These are phyloP conservation scores for Perccottus glenii DNA, from an alignment of 2,113 vertebrate species.

Conservation along the genomic window DNA sequence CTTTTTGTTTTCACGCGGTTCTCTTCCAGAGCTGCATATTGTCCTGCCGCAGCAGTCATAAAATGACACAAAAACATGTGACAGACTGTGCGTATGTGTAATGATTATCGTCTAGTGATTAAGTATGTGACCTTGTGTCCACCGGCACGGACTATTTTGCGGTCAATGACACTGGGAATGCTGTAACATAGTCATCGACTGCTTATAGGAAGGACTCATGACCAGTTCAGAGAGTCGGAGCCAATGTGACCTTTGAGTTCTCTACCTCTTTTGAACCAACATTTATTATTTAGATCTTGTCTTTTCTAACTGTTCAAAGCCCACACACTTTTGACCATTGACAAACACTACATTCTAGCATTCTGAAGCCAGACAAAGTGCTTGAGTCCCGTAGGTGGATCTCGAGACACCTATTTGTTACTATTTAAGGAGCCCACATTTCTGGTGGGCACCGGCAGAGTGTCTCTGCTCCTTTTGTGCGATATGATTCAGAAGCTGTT, in stretches of 20 bases:
- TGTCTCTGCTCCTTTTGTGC: conserved; percentile 68
- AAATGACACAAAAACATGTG: conserved; percentile 53
- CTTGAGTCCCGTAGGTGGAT: conserved; percentile 64
- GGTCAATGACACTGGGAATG: conserved; percentile 28
- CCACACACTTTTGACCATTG: conserved; percentile 8
- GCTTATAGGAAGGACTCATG: neutral
- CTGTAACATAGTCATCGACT: neutral
- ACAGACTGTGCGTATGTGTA: conserved; percentile 15
- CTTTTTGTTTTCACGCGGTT: conserved; percentile 9
- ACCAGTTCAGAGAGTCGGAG: conserved; percentile 21
- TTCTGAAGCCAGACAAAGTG: conserved; percentile 42
- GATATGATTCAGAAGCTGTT: conserved; percentile 73
- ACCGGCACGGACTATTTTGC: neutral
- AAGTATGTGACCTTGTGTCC: conserved; percentile 48
- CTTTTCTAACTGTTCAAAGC: conserved; percentile 15
- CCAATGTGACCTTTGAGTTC: conserved; percentile 21
- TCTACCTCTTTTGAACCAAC: conserved; percentile 17
- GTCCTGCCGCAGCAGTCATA: conserved; percentile 43
- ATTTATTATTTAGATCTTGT: conserved; percentile 6
- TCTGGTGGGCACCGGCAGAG: conserved; percentile 70
- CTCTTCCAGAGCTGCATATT: conserved; percentile 10
- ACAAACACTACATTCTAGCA: conserved; percentile 21
- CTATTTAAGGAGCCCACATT: conserved; percentile 77
- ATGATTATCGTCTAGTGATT: conserved; percentile 25
- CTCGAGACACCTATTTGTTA: conserved; percentile 64